Evolutionary conservation across 2,113 vertebrate genomes (phyloP).

Genomic region (Crotalus viridis): DNA sequence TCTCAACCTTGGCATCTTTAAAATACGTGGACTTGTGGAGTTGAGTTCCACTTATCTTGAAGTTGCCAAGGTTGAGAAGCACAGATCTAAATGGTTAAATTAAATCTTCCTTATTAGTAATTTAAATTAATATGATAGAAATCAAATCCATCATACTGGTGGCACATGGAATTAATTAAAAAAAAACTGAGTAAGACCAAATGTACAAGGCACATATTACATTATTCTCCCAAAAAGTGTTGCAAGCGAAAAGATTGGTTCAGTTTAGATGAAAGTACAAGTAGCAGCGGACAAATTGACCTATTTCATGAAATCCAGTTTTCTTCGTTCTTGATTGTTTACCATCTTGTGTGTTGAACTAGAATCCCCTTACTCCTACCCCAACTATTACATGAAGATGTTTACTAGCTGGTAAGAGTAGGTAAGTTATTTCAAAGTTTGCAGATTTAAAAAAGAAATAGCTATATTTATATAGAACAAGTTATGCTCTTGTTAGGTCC

Average conservation of each 20-base stretch:
- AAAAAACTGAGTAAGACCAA: not conserved
- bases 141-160: not conserved
- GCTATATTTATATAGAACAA: not conserved
- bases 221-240: not conserved
- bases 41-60: not conserved
- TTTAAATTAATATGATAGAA: not conserved
- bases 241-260: not conserved
- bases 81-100: not conserved
- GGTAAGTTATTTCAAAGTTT: not conserved
- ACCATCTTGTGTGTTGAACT: not conserved
- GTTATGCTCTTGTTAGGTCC: not conserved
- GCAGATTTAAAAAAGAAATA: not conserved
- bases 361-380: not conserved
- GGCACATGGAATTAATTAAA: not conserved
- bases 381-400: not conserved
- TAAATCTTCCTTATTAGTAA: not conserved
- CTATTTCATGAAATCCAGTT: not conserved
- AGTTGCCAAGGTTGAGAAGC: not conserved
- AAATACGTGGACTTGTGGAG: not conserved
- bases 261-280: not conserved
- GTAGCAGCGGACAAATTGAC: not conserved
- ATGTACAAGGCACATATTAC: not conserved
- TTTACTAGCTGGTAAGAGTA: not conserved
- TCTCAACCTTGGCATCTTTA: not conserved
- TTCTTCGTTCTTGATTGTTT: not conserved